These are phyloP conservation scores for Archocentrus centrarchus DNA, from an alignment of 2,113 vertebrate genomes.

Conservation along the genomic window DNA sequence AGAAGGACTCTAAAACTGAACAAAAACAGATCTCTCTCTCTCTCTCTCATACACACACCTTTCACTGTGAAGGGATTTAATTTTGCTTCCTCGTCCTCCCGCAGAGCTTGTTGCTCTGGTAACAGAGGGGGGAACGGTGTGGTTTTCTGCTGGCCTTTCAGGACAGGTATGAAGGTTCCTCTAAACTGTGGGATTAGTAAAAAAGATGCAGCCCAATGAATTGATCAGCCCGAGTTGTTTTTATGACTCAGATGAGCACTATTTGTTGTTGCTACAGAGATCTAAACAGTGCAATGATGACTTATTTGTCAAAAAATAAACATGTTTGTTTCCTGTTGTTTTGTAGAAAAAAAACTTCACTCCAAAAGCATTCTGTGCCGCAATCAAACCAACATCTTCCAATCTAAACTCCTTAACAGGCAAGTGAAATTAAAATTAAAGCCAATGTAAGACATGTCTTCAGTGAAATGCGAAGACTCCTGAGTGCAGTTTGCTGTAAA, in stretches of 20 bases:
- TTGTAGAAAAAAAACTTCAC: background rate
- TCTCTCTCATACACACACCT: constrained; percentile 38
- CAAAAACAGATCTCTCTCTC: background rate
- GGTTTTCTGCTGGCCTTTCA: constrained; percentile 67
- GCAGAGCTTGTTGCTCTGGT: constrained; percentile 70
- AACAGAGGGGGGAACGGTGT: constrained; percentile 61
- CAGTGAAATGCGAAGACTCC: background rate
- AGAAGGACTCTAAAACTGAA: background rate
- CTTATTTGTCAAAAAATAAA: constrained; percentile 19
- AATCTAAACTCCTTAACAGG: background rate
- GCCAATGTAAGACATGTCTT: background rate
- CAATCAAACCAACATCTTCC: background rate
- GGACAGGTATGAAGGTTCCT: constrained; percentile 62
- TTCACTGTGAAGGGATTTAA: constrained; percentile 60
- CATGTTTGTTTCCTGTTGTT: background rate
- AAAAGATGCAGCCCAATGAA: constrained; percentile 37
- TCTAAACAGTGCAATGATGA: background rate
- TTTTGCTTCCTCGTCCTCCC: constrained; percentile 66
- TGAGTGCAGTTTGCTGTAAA: constrained; percentile 10
- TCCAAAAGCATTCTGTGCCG: no score
- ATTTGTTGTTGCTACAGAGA: background rate
- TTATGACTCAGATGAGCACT: background rate
- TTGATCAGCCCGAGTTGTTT: constrained; percentile 17
- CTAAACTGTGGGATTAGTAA: constrained; percentile 33
- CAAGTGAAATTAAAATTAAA: background rate